Percentiles rank a stretch among this genome's conserved stretches.
Conservation (phyloP, 2,113 vertebrate species). For the Solea solea region DNA sequence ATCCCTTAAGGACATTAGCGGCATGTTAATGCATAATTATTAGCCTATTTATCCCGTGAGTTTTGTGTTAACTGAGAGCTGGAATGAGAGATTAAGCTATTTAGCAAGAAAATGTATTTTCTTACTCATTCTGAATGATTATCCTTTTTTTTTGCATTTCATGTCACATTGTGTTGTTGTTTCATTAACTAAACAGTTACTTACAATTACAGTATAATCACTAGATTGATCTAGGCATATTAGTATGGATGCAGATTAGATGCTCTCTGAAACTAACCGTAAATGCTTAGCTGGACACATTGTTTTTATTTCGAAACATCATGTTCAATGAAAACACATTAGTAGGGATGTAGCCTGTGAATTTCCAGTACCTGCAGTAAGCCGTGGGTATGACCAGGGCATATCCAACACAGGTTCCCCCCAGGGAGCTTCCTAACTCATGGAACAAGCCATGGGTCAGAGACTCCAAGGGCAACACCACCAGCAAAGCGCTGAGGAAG, state of each 20-base stretch:
- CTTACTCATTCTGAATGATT: not conserved
- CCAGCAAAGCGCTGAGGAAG: slow-evolving; percentile 92
- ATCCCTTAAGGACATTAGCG: slow-evolving; percentile 73
- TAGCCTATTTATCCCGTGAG: slow-evolving; percentile 67
- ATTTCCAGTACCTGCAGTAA: slow-evolving; percentile 89
- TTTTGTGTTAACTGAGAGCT: slow-evolving; percentile 63
- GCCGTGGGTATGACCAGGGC: slow-evolving; percentile 94
- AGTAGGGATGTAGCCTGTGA: not conserved
- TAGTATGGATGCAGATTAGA: no score
- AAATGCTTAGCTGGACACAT: no score
- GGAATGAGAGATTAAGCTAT: slow-evolving; percentile 35
- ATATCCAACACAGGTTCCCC: slow-evolving; percentile 95
- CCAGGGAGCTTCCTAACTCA: slow-evolving; percentile 92
- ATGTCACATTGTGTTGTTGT: no score
- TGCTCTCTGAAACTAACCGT: no score
- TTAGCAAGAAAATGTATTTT: slow-evolving; percentile 1
- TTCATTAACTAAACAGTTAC: no score
- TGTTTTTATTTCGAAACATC: no score
- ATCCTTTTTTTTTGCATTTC: no score
- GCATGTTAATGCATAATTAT: slow-evolving; percentile 70
- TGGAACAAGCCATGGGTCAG: slow-evolving; percentile 93
- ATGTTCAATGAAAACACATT: not conserved
- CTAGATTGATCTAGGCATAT: no score
- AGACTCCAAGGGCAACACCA: slow-evolving; percentile 94
- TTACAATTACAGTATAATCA: no score